Conservation (phyloP, 1,140 invertebrate genomes). For the Galleria mellonella region DNA sequence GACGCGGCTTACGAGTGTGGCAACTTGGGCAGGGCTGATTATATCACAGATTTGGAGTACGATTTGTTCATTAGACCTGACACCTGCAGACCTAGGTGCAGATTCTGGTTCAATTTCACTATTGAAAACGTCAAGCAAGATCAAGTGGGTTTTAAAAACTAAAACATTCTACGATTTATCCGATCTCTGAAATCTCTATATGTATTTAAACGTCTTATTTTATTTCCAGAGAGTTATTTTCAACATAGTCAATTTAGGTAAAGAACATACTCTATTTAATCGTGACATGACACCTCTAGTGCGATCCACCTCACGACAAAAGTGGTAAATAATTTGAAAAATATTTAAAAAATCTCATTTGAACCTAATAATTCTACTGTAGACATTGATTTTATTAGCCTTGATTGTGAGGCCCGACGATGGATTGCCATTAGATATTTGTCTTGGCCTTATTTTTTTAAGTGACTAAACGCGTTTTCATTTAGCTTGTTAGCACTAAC, state of each 20-base stretch:
- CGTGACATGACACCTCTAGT: constrained; percentile 95
- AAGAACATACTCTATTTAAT: constrained; percentile 91
- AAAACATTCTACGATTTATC: no score
- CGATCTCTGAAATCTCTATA: no score
- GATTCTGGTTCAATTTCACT: constrained; percentile 99
- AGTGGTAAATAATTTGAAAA: constrained; percentile 83
- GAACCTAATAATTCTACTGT: no score
- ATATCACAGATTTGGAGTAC: constrained; percentile 95
- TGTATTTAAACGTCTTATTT: constrained; percentile 9
- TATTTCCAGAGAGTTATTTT: constrained; percentile 92
- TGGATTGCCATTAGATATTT: no score
- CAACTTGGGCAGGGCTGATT: constrained; percentile 95
- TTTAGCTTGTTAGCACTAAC: no score
- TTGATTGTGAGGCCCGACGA: no score
- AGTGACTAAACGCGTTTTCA: no score
- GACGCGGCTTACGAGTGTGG: constrained; percentile 98
- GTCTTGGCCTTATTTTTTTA: no score
- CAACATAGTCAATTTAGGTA: constrained; percentile 98
- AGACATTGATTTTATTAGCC: no score
- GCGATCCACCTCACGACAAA: constrained; percentile 90
- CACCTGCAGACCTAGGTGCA: constrained; percentile 93
- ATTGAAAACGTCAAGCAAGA: constrained; percentile 96
- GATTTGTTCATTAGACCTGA: constrained; percentile 97
- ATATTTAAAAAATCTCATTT: no score
- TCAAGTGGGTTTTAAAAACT: constrained; percentile 77